Percentiles rank a stretch among this genome's conserved stretches.
Conservation (phyloP, 2,113 vertebrate species). For the Labeo rohita region DNA sequence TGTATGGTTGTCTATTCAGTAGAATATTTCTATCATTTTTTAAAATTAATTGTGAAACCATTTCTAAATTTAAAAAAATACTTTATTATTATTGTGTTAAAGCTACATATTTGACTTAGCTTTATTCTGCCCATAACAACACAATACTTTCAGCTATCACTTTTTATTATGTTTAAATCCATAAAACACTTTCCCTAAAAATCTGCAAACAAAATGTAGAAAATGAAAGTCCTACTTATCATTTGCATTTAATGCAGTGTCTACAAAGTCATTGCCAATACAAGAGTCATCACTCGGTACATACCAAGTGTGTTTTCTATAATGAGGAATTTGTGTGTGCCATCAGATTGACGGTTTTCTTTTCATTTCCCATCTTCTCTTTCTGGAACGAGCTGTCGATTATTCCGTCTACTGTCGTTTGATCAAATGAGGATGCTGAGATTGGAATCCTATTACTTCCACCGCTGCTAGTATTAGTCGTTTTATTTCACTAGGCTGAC, state of each 20-base stretch:
- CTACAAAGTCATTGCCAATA: background rate
- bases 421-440: slow-evolving; percentile 37
- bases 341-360: background rate
- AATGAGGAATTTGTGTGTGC: background rate
- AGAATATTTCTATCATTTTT: no score
- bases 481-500: slow-evolving; percentile 39
- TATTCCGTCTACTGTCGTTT: slow-evolving; percentile 45
- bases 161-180: background rate
- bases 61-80: no score
- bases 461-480: slow-evolving; percentile 26
- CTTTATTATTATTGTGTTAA: no score
- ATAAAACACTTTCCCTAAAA: background rate
- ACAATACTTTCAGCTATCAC: background rate
- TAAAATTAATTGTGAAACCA: no score
- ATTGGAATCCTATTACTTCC: slow-evolving; percentile 54
- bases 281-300: background rate
- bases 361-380: slow-evolving; percentile 20
- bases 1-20: background rate
- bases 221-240: background rate
- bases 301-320: background rate
- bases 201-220: background rate
- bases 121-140: background rate
- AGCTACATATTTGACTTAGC: no score
- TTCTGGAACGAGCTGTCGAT: slow-evolving; percentile 22
- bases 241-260: slow-evolving; percentile 16